phyloP scores from a whole-genome alignment of 1,140 invertebrate species.

The Marisa cornuarietis region DNA sequence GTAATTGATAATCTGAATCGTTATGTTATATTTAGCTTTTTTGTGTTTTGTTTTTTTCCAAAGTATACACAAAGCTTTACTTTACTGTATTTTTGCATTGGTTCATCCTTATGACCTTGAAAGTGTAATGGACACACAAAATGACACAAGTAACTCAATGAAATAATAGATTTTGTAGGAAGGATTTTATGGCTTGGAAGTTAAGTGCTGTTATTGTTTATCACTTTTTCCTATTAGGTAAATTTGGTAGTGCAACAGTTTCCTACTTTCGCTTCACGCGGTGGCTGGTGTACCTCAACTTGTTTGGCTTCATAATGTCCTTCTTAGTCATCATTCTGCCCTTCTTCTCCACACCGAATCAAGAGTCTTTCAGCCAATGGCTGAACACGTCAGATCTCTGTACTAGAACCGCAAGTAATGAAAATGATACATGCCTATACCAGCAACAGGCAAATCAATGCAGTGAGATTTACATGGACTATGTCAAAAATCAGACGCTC shows the following conservation, averaged over 20 bases:
- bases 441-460: slow-evolving; percentile 32
- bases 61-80: too few species aligned
- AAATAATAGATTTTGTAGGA: neutral
- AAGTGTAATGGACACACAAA: neutral
- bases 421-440: neutral
- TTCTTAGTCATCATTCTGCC: slow-evolving; percentile 47
- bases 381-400: neutral
- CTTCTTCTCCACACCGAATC: slow-evolving; percentile 25
- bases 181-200: neutral
- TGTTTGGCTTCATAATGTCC: slow-evolving; percentile 67
- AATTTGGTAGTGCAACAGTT: slow-evolving; percentile 78
- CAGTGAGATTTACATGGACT: slow-evolving; percentile 31
- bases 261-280: slow-evolving; percentile 80
- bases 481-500: slow-evolving; percentile 17
- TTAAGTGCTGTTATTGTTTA: neutral
- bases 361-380: neutral
- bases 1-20: too few species aligned
- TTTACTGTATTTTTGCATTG: too few species aligned
- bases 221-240: slow-evolving; percentile 70
- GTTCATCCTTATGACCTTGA: neutral
- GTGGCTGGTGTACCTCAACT: slow-evolving; percentile 77
- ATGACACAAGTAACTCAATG: neutral
- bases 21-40: too few species aligned
- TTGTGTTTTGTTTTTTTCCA: too few species aligned
- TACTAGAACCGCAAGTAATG: neutral